phyloP scores from a whole-genome alignment of 2,888 invertebrate genomes.

The Antheraea yamamai region DNA sequence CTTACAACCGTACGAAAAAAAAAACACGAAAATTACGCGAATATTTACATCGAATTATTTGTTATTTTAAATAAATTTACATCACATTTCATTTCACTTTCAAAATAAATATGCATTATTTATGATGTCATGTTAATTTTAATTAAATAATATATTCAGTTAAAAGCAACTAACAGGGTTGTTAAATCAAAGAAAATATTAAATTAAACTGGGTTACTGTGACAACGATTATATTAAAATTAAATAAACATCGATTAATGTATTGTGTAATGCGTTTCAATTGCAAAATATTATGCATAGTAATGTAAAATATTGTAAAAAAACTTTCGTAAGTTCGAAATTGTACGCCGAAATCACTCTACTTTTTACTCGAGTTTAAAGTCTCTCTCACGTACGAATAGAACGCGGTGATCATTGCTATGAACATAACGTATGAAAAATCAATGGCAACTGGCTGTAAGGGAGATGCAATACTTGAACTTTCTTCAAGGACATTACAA shows the following conservation, averaged over 20 bases:
- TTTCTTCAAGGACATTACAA: too few relatives aligned
- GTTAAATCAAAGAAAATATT: neutral
- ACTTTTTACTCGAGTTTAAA: too few relatives aligned
- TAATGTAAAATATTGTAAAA: neutral
- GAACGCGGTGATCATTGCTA: too few relatives aligned
- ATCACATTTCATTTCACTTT: conserved; percentile 24
- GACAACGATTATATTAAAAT: neutral
- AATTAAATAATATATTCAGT: conserved; percentile 4
- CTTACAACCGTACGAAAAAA: neutral
- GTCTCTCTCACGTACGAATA: too few relatives aligned
- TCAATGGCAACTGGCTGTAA: too few relatives aligned
- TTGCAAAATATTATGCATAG: neutral
- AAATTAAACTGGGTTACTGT: neutral
- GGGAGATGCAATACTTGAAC: too few relatives aligned
- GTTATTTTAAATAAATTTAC: conserved; percentile 25
- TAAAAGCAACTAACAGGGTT: neutral
- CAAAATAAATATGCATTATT: neutral
- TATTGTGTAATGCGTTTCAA: neutral
- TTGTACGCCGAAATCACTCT: neutral
- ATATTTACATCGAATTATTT: conserved; percentile 37
- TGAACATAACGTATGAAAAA: too few relatives aligned
- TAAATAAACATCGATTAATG: neutral
- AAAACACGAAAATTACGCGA: conserved; percentile 30
- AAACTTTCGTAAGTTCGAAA: neutral
- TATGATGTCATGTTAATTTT: conserved; percentile 20